phyloP scores from a whole-genome alignment of 1,140 invertebrate species.

The Bradysia coprophila region DNA sequence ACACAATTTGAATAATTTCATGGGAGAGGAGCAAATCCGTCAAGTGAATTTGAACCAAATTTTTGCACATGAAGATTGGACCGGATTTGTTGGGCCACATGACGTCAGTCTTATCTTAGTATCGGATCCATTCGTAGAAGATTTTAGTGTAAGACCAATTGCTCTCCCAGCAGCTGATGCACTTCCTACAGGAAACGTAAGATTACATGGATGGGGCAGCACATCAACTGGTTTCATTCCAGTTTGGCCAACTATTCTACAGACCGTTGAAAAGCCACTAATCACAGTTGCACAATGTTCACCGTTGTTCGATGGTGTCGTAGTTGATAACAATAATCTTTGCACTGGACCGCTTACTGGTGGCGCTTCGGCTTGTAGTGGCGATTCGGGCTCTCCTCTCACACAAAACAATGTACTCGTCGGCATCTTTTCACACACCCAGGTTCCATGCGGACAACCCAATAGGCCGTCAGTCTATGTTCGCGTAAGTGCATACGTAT shows the following conservation, averaged over 20 bases:
- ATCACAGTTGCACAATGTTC: slow-evolving; percentile 8
- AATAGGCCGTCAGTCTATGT: slow-evolving; percentile 52
- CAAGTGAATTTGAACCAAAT: too few species aligned
- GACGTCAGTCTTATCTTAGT: slow-evolving; percentile 25
- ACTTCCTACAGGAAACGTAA: slow-evolving; percentile 15
- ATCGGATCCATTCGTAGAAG: slow-evolving; percentile 8
- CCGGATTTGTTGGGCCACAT: slow-evolving; percentile 13
- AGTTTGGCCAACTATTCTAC: slow-evolving; percentile 12
- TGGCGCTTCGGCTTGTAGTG: slow-evolving; percentile 34
- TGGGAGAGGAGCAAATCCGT: background rate
- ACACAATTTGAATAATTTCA: background rate
- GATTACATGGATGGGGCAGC: slow-evolving; percentile 19
- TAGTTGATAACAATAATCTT: background rate
- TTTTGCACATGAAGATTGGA: background rate
- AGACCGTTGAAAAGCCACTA: slow-evolving; percentile 15
- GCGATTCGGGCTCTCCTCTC: slow-evolving; percentile 48
- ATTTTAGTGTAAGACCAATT: slow-evolving; percentile 13
- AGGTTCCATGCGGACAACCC: slow-evolving; percentile 41
- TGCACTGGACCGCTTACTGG: slow-evolving; percentile 31
- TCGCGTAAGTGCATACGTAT: slow-evolving; percentile 35
- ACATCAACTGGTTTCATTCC: slow-evolving; percentile 10
- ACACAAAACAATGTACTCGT: slow-evolving; percentile 26
- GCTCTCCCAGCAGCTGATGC: slow-evolving; percentile 13
- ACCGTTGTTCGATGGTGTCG: background rate
- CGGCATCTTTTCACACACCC: slow-evolving; percentile 59